Percentiles rank a stretch among this genome's conserved stretches.
Evolutionary conservation across 2,113 vertebrate species (phyloP).

Genomic region (Poeciliopsis occidentalis): DNA sequence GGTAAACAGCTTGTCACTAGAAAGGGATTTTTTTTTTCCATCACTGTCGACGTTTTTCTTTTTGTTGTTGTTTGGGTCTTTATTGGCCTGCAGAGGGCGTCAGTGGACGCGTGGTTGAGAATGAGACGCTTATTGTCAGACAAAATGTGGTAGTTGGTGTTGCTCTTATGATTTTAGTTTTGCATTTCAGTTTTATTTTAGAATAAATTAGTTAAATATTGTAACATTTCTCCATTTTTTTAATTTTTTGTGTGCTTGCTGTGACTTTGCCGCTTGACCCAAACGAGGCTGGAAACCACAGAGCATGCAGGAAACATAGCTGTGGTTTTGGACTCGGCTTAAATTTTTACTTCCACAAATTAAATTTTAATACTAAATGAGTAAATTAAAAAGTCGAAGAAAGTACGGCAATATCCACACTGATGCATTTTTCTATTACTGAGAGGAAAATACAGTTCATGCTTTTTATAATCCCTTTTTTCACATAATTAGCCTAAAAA

Average conservation of each 20-base stretch:
- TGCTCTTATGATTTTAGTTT: constrained; percentile 9
- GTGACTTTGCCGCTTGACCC: neutral
- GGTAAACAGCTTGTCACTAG: constrained; percentile 25
- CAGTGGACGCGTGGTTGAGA: neutral
- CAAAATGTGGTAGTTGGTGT: neutral
- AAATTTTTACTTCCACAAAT: neutral
- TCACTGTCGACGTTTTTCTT: neutral
- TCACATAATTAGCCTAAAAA: neutral
- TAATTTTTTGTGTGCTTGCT: neutral
- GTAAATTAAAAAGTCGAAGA: no score
- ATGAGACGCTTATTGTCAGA: neutral
- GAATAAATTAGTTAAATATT: neutral
- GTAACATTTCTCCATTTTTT: neutral
- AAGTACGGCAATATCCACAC: no score
- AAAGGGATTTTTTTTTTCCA: constrained; percentile 52
- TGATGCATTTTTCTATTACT: no score
- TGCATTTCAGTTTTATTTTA: neutral
- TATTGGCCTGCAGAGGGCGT: constrained; percentile 33
- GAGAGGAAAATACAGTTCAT: neutral
- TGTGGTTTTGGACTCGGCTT: neutral
- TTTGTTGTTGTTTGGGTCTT: neutral
- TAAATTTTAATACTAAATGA: neutral
- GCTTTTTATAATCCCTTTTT: neutral
- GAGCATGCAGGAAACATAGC: neutral
- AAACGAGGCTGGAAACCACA: neutral